Evolutionary conservation across 2,888 invertebrate species (phyloP).

Genomic region (Lathronympha strigana): DNA sequence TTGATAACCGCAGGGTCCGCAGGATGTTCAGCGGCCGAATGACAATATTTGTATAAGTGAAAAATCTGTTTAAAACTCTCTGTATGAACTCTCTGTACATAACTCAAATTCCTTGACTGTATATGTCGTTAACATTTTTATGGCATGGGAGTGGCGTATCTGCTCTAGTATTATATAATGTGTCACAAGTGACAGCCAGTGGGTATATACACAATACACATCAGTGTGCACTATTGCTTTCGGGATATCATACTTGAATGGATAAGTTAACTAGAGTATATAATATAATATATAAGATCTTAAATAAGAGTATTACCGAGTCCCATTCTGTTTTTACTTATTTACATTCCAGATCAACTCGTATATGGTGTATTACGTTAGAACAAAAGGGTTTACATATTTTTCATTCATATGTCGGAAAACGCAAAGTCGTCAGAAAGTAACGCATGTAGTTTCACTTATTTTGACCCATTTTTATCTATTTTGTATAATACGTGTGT

Average conservation of each 20-base stretch:
- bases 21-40: neutral
- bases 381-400: slow-evolving; percentile 18
- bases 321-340: slow-evolving; percentile 28
- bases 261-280: slow-evolving; percentile 38
- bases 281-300: slow-evolving; percentile 36
- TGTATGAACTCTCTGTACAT: neutral
- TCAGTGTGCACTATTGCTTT: slow-evolving; percentile 36
- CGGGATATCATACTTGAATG: slow-evolving; percentile 37
- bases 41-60: neutral
- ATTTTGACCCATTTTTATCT: neutral
- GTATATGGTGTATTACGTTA: slow-evolving; percentile 35
- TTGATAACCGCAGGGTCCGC: neutral
- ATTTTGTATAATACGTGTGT: slow-evolving; percentile 24
- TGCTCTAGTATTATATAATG: slow-evolving; percentile 1
- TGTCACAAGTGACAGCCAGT: neutral
- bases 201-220: slow-evolving; percentile 19
- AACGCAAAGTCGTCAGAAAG: slow-evolving; percentile 11
- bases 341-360: slow-evolving; percentile 35
- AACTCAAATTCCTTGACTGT: too few species aligned
- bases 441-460: neutral
- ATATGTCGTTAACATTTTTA: too few species aligned
- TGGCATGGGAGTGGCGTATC: neutral
- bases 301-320: slow-evolving; percentile 38
- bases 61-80: neutral
- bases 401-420: neutral